Conservation (phyloP, 2,888 invertebrate species). For the Ichneumoninae sp. region DNA sequence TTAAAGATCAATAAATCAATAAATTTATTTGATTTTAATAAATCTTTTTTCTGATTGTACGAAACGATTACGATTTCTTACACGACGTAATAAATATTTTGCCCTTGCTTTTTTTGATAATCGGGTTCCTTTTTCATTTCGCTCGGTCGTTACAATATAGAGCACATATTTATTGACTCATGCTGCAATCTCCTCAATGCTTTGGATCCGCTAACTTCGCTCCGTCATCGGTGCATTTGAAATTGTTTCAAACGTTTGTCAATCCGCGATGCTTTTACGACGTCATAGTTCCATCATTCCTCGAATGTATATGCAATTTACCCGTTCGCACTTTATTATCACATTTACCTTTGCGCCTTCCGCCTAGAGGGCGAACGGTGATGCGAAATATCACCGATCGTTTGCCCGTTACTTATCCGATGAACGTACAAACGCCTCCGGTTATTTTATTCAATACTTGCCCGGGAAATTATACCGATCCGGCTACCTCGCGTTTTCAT, state of each 20-base stretch:
- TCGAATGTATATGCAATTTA: constrained; percentile 6
- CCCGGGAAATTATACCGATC: not conserved
- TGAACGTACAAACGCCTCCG: constrained; percentile 10
- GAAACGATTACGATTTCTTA: too few relatives aligned
- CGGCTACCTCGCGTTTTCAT: not conserved
- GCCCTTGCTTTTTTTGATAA: too few relatives aligned
- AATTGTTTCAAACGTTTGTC: not conserved
- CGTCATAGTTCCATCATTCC: not conserved
- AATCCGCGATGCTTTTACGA: not conserved
- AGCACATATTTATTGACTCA: not conserved
- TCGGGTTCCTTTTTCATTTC: too few relatives aligned
- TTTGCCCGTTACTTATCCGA: constrained; percentile 13
- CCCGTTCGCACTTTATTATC: constrained; percentile 5
- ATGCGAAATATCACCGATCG: constrained; percentile 12
- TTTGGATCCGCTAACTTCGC: not conserved
- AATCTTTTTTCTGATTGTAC: too few relatives aligned
- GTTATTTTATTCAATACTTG: constrained; percentile 10
- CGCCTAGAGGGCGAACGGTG: not conserved
- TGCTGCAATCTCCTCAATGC: not conserved
- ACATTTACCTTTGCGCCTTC: not conserved
- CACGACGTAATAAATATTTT: too few relatives aligned
- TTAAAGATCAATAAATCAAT: too few relatives aligned
- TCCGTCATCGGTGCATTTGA: not conserved
- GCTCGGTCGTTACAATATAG: too few relatives aligned
- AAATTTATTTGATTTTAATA: too few relatives aligned